Percentiles rank a stretch among this genome's conserved stretches.
Conservation (phyloP, 2,113 vertebrate species). For the Solenodon paradoxus region DNA sequence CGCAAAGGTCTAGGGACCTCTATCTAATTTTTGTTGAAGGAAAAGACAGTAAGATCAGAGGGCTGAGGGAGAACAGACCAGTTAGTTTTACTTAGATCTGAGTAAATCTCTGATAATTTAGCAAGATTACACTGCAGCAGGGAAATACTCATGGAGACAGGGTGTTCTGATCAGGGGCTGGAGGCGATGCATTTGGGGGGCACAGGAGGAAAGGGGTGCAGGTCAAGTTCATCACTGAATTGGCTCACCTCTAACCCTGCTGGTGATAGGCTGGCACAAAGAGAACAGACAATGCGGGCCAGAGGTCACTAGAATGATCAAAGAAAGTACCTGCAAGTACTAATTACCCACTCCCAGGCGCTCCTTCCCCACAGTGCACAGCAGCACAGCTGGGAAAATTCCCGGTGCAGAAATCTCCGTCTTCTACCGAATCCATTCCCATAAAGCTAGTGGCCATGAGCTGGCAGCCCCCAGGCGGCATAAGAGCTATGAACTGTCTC, state of each 20-base stretch:
- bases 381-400: neutral
- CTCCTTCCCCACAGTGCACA: neutral
- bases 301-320: neutral
- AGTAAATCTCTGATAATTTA: neutral
- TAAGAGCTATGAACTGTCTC: neutral
- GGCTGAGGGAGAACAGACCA: too few species aligned
- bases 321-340: neutral
- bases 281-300: neutral
- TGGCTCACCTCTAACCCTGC: neutral
- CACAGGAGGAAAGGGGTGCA: neutral
- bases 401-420: neutral
- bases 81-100: neutral
- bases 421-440: neutral
- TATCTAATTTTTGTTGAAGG: conserved; percentile 25
- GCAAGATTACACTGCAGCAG: neutral
- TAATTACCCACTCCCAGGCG: neutral
- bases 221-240: neutral
- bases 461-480: neutral
- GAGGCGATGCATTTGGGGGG: neutral
- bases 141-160: neutral
- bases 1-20: neutral
- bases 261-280: neutral
- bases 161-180: neutral
- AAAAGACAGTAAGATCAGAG: neutral
- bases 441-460: neutral